Conservation (phyloP, 2,888 invertebrate genomes). For the Hanleya hanleyi region DNA sequence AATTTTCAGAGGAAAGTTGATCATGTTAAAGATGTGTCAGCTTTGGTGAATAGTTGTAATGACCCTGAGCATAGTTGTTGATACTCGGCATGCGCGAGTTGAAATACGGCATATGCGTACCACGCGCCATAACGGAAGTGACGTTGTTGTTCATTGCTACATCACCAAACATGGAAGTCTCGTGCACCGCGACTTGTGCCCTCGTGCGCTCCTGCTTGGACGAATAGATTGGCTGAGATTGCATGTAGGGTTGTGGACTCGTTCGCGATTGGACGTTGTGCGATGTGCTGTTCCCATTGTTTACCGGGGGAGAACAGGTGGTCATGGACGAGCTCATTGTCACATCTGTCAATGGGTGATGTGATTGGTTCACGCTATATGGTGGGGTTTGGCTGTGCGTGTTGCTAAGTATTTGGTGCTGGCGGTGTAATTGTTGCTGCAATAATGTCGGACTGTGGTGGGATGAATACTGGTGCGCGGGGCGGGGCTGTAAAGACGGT, state of each 20-base stretch:
- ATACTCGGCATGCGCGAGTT: background rate
- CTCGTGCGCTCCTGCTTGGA: background rate
- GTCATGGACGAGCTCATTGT: background rate
- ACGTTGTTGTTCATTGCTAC: background rate
- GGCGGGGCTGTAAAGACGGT: conserved; percentile 20
- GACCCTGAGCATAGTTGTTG: background rate
- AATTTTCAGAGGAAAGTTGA: too few relatives aligned
- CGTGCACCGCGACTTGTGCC: background rate
- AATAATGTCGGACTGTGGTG: background rate
- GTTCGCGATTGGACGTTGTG: background rate
- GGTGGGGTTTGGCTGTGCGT: too few relatives aligned
- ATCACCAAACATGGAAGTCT: background rate
- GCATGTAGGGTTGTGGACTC: background rate
- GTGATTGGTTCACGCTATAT: too few relatives aligned
- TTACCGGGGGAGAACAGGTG: background rate
- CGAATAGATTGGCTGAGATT: background rate
- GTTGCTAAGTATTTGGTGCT: too few relatives aligned
- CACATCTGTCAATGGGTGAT: too few relatives aligned
- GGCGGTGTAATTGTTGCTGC: too few relatives aligned
- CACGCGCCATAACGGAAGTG: background rate
- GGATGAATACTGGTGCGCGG: background rate
- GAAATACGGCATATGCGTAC: background rate
- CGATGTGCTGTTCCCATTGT: background rate
- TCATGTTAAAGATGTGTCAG: conserved; percentile 64
- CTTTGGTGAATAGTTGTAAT: conserved; percentile 65